A percentile compares a stretch with the other conserved stretches of the same genome.
phyloP scores from a whole-genome alignment of 2,888 invertebrate species.

The Empis stercorea region DNA sequence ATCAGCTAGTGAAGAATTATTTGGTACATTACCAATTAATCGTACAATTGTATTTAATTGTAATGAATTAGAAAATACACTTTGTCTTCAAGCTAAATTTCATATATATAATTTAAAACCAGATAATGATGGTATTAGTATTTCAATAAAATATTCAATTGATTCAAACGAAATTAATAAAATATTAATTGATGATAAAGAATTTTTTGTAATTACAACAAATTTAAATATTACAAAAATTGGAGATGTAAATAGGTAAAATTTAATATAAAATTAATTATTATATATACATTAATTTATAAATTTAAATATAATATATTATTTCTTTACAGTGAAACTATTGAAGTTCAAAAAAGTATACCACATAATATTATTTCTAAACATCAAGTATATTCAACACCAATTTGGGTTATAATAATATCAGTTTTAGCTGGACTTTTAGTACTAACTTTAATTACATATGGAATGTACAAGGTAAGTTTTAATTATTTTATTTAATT shows the following conservation, averaged over 20 bases:
- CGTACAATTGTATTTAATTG: constrained; percentile 36
- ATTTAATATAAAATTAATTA: neutral
- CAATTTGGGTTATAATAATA: constrained; percentile 37
- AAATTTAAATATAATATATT: neutral
- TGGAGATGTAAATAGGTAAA: constrained; percentile 21
- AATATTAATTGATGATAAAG: constrained; percentile 33
- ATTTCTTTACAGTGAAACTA: constrained; percentile 14
- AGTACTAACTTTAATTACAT: constrained; percentile 30
- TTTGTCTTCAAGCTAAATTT: constrained; percentile 29
- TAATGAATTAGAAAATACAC: constrained; percentile 25
- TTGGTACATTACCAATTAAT: constrained; percentile 29
- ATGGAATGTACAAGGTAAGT: constrained; percentile 31
- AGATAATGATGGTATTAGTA: constrained; percentile 20
- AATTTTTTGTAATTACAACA: constrained; percentile 31
- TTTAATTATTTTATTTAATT: neutral
- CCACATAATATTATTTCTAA: constrained; percentile 35
- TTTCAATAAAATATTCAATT: constrained; percentile 28
- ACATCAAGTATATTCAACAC: constrained; percentile 25
- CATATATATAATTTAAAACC: constrained; percentile 28
- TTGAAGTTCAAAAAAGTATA: constrained; percentile 24
- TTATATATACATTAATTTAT: neutral
- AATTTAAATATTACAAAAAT: constrained; percentile 24
- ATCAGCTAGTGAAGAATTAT: constrained; percentile 27
- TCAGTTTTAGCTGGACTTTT: constrained; percentile 36
- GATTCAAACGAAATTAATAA: constrained; percentile 32